These are phyloP conservation scores for Hedychridium roseum DNA, from an alignment of 2,888 invertebrate genomes.

Conservation along the genomic window DNA sequence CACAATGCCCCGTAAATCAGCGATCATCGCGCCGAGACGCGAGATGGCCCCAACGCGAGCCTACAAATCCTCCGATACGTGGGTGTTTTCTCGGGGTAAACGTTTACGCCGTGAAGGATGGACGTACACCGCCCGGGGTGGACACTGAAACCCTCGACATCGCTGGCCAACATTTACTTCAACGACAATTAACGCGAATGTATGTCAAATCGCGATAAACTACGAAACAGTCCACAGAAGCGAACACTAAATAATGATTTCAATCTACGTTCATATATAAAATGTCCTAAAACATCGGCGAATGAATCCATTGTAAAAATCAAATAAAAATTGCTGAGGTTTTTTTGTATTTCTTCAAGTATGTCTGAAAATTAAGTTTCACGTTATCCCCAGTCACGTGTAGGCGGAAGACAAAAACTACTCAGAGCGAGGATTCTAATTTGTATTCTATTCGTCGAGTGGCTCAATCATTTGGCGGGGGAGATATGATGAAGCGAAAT, in stretches of 20 bases:
- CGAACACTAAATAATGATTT: too few species aligned
- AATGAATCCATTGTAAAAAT: background rate
- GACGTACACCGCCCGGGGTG: too few species aligned
- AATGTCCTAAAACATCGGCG: slow-evolving; percentile 12
- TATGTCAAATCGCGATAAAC: slow-evolving; percentile 19
- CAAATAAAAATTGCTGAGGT: background rate
- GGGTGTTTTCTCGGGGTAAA: background rate
- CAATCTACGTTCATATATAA: slow-evolving; percentile 11
- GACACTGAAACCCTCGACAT: too few species aligned
- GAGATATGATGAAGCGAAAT: slow-evolving; percentile 41
- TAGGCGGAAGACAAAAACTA: background rate
- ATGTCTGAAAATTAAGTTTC: too few species aligned
- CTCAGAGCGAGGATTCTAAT: slow-evolving; percentile 22
- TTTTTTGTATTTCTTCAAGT: too few species aligned
- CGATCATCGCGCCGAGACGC: slow-evolving; percentile 34
- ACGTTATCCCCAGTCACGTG: too few species aligned
- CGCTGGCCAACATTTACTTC: too few species aligned
- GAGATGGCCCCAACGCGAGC: slow-evolving; percentile 18
- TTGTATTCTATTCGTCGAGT: slow-evolving; percentile 32
- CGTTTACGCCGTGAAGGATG: background rate
- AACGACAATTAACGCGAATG: slow-evolving; percentile 20
- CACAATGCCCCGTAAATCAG: slow-evolving; percentile 49
- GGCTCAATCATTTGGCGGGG: slow-evolving; percentile 33
- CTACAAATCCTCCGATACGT: background rate
- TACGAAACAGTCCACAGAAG: too few species aligned